Evolutionary conservation across 2,113 vertebrate species (phyloP).

Genomic region (Callipepla squamata): DNA sequence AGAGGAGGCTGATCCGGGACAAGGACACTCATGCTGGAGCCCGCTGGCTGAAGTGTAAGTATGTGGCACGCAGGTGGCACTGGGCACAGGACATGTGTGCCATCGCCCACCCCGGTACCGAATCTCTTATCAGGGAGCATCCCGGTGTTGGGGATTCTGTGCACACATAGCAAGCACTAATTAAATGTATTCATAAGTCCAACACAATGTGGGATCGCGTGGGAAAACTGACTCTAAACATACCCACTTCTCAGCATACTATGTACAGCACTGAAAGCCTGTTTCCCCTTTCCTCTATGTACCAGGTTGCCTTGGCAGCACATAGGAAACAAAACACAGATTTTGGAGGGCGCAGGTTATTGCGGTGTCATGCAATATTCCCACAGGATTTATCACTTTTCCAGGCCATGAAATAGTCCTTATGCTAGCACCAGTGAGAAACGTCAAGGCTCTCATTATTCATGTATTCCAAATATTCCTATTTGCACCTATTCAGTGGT

Average conservation of each 20-base stretch:
- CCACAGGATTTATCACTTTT: neutral
- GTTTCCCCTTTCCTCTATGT: neutral
- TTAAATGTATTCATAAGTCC: conserved; percentile 44
- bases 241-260: neutral
- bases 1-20: conserved; percentile 78
- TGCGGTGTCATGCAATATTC: neutral
- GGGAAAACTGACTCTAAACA: conserved; percentile 20
- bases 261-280: neutral
- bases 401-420: neutral
- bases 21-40: conserved; percentile 90
- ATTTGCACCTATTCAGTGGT: neutral
- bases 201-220: neutral
- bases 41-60: conserved; percentile 92
- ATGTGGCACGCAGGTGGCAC: neutral
- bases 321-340: neutral
- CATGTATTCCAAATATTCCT: neutral
- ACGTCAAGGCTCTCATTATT: neutral
- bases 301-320: neutral
- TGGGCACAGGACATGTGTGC: accelerated
- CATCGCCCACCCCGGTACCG: neutral
- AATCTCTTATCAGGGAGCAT: conserved; percentile 7
- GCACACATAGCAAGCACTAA: neutral
- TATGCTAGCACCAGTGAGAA: neutral
- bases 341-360: neutral
- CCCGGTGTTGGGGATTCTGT: neutral